A percentile compares a stretch with the other conserved stretches of the same genome.
Conservation (phyloP, 1,140 invertebrate genomes). For the Calliopsis andreniformis region DNA sequence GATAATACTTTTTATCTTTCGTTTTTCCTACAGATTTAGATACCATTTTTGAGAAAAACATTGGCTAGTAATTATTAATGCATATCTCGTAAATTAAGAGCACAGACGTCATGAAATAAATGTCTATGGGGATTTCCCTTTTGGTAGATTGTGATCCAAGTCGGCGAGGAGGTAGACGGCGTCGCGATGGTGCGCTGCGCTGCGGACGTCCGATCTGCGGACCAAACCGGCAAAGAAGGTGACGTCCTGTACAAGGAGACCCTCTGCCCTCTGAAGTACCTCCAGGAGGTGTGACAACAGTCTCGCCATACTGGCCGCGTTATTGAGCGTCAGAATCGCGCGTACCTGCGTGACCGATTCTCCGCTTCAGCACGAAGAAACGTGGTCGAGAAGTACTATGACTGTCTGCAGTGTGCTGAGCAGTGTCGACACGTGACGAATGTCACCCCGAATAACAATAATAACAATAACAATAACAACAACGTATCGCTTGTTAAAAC, state of each 20-base stretch:
- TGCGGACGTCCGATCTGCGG: conserved; percentile 91
- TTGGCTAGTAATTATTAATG: no score
- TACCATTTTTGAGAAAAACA: no score
- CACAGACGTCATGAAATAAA: no score
- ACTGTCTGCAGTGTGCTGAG: conserved; percentile 79
- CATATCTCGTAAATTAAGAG: no score
- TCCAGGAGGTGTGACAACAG: conserved; percentile 91
- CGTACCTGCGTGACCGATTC: conserved; percentile 66
- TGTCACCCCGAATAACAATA: conserved; percentile 64
- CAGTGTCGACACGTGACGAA: conserved; percentile 76
- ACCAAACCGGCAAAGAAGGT: conserved; percentile 88
- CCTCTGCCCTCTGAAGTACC: conserved; percentile 89
- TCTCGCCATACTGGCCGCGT: conserved; percentile 72
- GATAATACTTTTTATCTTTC: no score
- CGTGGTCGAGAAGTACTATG: conserved; percentile 79
- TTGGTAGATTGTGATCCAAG: conserved; percentile 89
- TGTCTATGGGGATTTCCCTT: no score
- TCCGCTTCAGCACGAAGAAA: conserved; percentile 67
- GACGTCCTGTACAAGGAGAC: conserved; percentile 83
- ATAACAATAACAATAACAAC: conserved; percentile 54
- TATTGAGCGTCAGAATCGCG: conserved; percentile 66
- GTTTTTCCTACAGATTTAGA: no score
- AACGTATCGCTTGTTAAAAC: conserved; percentile 11
- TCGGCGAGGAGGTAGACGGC: conserved; percentile 94
- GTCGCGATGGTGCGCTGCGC: conserved; percentile 95